Evolutionary conservation across 1,140 invertebrate genomes (phyloP), one percentile per base, ranked within the genome.

Genomic region (Lasioglossum albipes): DNA sequence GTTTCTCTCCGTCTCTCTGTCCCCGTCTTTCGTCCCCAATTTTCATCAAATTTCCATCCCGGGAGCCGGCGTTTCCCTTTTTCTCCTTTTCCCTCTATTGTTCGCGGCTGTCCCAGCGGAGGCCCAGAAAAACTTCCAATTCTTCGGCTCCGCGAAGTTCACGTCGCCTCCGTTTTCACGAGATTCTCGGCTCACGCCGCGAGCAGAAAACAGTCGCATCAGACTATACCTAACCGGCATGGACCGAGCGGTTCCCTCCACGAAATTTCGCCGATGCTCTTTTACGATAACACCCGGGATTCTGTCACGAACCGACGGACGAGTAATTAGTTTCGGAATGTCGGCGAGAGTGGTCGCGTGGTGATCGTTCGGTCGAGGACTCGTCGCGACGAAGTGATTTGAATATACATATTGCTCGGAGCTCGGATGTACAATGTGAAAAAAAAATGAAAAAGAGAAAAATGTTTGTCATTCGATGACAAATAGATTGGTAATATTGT

Each of bases 141-240:
- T 84, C 64, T 57, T 77, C 67, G 69, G 62, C 67, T 42, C 57
- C 57, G 49, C 66, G 52, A 74, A 84, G 59, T 85, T 85, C 77
- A 84, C 73, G 69, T 81, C 73, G 78, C 64, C 45, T 81, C 75
- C 54, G 64, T 80, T 75, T 80, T 72, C 49, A 66, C 69, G 73
- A 84, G 74, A 85, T 84, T 77, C 69, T 61, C 31, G 22, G 4
- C 42, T n/a, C 54, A 54, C 57, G 69, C 57, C 69, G 69, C 70
- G 52, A 64, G 42, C 54, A 68, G 72, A 69, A 65, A 84, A 49
- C 68, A 64, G 72, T 73, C 71, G 71, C 31, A 42, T 80, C 59
- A 36, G 36, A 36, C 77, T 57, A 45, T 57, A 62, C 67, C 27
- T 31, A 10, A 13, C 10, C 45, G 52, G 68, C 70, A 49, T 9